Base-by-base conservation (phyloP, 2,797 vertebrate species). In the Mus minutoides region DNA sequence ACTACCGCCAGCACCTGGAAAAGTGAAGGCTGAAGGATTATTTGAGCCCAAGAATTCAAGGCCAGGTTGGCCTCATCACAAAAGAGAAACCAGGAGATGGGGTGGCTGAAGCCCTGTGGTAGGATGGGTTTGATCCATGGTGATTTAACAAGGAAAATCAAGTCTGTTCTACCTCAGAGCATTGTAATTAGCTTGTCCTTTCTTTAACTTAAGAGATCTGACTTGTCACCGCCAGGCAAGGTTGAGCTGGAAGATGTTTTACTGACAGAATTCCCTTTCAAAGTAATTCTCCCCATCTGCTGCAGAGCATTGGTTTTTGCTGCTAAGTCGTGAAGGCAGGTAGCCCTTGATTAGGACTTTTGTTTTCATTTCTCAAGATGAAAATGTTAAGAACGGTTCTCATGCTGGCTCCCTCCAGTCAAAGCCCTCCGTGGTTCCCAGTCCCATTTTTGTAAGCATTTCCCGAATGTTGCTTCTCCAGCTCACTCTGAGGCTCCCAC, bases 201-300 rank as follows among this genome's bases (percentile, higher is more conserved):
- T 88, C 56, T 46, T 94, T 88, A 73, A 54, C 58, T 76, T 83
- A 69, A 89, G 60, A 93, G 88, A 93, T 43, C 69, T 69, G 86
- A 8, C 0, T 46, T 34, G 19, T 94, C 49, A n/a, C 94, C 95
- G 58, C 40, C 52, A 80, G 83, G 54, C 11, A 1, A 75, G 75
- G 11, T 17, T 86, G 85, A 93, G 77, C 85, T 49, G 22, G 67
- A 77, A 76, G 54, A 46, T 93, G 52, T 93, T 90, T 69, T 43
- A 56, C 75, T 73, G 86, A 86, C 76, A 71, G 77, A 84, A 92
- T 93, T 95, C 49, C 77, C 88, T 86, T 60, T 83, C 56, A 54
- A 4, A 71, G 62, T 49, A 78, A 52, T 85, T 90, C 60, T 91
- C 34, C 90, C 52, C 62, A 40, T 96, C 78, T 80, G 88, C 62